phyloP scores from a whole-genome alignment of 2,113 vertebrate genomes.

The Cheilinus undulatus region DNA sequence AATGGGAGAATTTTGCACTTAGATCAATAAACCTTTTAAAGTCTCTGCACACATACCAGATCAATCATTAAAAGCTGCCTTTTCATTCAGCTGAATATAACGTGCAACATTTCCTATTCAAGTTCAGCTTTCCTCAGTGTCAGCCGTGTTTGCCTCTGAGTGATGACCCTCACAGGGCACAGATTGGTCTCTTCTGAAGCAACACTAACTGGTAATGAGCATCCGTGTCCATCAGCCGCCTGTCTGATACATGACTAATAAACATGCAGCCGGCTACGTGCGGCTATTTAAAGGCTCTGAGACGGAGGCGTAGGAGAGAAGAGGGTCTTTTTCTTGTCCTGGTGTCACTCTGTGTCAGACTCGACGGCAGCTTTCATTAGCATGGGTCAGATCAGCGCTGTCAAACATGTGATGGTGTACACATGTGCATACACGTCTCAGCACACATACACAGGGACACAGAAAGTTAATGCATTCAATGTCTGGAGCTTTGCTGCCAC shows the following conservation, averaged over 20 bases:
- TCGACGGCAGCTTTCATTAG: conserved; percentile 62
- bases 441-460: background rate
- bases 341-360: conserved; percentile 87
- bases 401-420: conserved; percentile 50
- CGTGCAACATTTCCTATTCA: conserved; percentile 47
- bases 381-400: conserved; percentile 57
- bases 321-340: conserved; percentile 82
- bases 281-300: conserved; percentile 79
- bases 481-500: conserved; percentile 64
- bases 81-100: conserved; percentile 47
- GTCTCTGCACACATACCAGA: conserved; percentile 8
- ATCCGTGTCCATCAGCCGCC: conserved; percentile 79
- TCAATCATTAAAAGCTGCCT: conserved; percentile 24
- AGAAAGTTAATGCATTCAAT: conserved; percentile 17
- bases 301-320: conserved; percentile 71
- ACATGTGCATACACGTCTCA: conserved; percentile 15
- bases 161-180: conserved; percentile 75
- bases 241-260: conserved; percentile 82
- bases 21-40: conserved; percentile 28
- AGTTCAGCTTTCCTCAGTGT: conserved; percentile 38
- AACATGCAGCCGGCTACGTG: conserved; percentile 70
- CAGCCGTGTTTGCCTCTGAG: conserved; percentile 63
- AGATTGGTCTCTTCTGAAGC: conserved; percentile 80
- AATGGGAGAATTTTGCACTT: conserved; percentile 28
- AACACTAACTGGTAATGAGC: conserved; percentile 86